A percentile compares a stretch with the other conserved stretches of the same genome.
Evolutionary conservation across 2,113 vertebrate genomes (phyloP).

Genomic region (Aspiorhynchus laticeps): DNA sequence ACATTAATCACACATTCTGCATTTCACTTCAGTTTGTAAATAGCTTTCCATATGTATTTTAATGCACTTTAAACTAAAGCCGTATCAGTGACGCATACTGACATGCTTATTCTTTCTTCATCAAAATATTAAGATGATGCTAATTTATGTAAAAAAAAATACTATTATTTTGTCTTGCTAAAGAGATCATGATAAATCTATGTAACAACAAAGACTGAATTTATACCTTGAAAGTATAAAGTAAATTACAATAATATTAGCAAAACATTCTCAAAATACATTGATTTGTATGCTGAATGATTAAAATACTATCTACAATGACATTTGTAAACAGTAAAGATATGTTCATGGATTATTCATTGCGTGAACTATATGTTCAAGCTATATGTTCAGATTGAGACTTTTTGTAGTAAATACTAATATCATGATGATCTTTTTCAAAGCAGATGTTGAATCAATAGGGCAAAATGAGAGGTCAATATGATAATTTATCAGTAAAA

Average conservation of each 20-base stretch:
- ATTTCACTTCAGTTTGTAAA: neutral
- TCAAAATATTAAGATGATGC: too few relatives aligned
- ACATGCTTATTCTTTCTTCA: neutral
- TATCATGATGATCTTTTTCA: neutral
- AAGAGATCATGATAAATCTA: neutral
- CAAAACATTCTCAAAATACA: neutral
- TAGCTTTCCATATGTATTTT: neutral
- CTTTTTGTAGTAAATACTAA: neutral
- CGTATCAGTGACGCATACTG: neutral
- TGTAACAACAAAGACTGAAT: neutral
- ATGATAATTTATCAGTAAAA: neutral
- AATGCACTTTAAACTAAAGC: neutral
- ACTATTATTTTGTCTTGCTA: too few relatives aligned
- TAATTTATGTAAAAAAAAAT: too few relatives aligned
- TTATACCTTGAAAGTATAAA: neutral
- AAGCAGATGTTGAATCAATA: neutral
- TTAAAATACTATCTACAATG: neutral
- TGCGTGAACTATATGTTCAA: neutral
- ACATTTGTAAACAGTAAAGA: neutral
- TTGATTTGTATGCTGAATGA: neutral
- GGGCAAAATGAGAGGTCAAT: neutral
- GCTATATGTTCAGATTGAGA: neutral
- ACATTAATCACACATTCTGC: neutral
- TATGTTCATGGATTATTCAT: neutral
- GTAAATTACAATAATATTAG: neutral